Conservation (phyloP, 2,797 vertebrate genomes). For the Liasis olivaceus region DNA sequence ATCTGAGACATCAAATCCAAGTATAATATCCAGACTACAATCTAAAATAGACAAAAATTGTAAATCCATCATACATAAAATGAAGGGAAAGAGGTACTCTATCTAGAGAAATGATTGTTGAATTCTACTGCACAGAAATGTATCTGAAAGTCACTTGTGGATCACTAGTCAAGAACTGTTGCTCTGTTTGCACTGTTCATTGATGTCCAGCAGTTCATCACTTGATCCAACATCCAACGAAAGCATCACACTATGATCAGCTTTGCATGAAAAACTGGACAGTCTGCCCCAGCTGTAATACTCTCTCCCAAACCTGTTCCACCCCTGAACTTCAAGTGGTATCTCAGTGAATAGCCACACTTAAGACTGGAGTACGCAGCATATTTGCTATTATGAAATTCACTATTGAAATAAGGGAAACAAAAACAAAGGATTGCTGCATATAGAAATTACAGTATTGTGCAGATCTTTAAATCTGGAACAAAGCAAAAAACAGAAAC, state of each 20-base stretch:
- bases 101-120: not conserved
- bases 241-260: not conserved
- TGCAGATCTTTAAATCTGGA: not conserved
- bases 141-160: not conserved
- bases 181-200: not conserved
- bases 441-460: not conserved
- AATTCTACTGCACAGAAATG: not conserved
- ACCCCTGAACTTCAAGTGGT: not conserved
- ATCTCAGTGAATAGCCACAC: not conserved
- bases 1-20: constrained; percentile 89
- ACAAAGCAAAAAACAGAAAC: not conserved
- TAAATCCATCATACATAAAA: not conserved
- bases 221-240: not conserved
- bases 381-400: not conserved
- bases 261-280: not conserved
- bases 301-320: not conserved
- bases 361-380: not conserved
- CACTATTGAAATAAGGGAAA: not conserved
- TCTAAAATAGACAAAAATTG: constrained; percentile 71
- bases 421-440: not conserved
- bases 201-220: not conserved
- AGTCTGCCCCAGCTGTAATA: not conserved
- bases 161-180: not conserved
- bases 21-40: constrained; percentile 88
- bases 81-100: fast-evolving